Percentiles rank a stretch among this genome's conserved stretches.
Conservation (phyloP, 2,113 vertebrate genomes). For the Balaenoptera acutorostrata region DNA sequence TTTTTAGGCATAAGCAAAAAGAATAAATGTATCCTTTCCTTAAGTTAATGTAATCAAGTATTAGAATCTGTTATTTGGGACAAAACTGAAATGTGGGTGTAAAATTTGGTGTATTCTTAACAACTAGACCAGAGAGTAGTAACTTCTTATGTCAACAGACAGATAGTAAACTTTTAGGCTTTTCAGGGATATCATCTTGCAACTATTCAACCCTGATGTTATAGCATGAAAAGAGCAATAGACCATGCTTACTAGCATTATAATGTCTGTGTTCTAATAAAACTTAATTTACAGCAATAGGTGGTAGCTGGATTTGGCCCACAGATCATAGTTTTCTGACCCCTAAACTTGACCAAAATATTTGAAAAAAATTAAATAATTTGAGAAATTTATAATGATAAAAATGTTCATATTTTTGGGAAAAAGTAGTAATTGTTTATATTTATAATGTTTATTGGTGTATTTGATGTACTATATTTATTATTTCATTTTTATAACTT, state of each 20-base stretch:
- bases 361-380: neutral
- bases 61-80: neutral
- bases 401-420: neutral
- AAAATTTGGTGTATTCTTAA: neutral
- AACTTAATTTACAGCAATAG: neutral
- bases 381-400: neutral
- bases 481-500: neutral
- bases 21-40: neutral
- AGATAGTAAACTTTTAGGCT: neutral
- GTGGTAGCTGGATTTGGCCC: neutral
- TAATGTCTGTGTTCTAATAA: neutral
- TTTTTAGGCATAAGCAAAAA: neutral
- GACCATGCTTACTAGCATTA: neutral
- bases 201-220: neutral
- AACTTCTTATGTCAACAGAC: neutral
- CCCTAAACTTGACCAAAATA: neutral
- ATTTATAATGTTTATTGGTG: neutral
- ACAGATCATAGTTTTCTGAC: neutral
- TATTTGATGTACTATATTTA: neutral
- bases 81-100: neutral
- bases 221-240: neutral
- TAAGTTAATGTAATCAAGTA: neutral
- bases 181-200: neutral
- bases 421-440: neutral
- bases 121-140: neutral